A percentile compares a stretch with the other conserved stretches of the same genome.
phyloP scores from a whole-genome alignment of 2,113 vertebrate genomes.

The Trematomus loennbergii region DNA sequence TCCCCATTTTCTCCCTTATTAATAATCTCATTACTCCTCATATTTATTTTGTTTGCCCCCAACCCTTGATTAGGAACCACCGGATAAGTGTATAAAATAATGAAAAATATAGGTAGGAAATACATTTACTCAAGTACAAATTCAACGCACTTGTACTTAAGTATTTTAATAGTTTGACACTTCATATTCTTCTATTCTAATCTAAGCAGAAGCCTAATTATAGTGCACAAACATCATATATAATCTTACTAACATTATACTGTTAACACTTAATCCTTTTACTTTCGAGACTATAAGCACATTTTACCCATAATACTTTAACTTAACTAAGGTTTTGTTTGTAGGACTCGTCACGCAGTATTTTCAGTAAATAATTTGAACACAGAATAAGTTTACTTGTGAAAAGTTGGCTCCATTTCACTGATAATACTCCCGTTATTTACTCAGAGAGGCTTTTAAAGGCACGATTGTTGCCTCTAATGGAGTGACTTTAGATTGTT shows the following conservation, averaged over 20 bases:
- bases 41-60: background rate
- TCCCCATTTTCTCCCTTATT: background rate
- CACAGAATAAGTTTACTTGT: background rate
- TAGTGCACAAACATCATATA: no score
- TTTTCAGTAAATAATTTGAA: background rate
- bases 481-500: background rate
- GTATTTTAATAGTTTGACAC: no score
- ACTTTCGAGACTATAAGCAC: no score
- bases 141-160: no score
- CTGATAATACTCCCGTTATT: background rate
- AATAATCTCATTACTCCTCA: background rate
- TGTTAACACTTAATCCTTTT: no score
- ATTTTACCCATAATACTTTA: no score
- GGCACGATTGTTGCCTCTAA: background rate
- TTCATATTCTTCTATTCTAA: no score
- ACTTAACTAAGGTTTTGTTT: no score
- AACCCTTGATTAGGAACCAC: background rate
- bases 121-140: no score
- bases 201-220: no score
- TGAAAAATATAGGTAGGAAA: background rate
- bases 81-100: background rate
- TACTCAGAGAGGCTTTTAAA: background rate
- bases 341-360: no score
- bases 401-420: background rate
- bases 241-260: no score